phyloP scores from a whole-genome alignment of 2,888 invertebrate species.

The Acanthacorydalis orientalis region DNA sequence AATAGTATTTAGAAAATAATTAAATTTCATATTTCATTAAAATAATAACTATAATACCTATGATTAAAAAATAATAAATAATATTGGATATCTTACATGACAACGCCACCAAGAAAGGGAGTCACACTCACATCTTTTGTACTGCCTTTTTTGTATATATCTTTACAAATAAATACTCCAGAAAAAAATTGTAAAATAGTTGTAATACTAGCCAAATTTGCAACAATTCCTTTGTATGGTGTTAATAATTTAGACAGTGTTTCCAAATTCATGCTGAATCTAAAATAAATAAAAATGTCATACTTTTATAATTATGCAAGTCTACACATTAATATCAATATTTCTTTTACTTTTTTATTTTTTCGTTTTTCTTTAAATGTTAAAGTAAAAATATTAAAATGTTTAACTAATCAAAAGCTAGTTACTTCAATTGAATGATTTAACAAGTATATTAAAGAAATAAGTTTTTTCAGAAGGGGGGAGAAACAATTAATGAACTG shows the following conservation, averaged over 20 bases:
- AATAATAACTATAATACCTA: background rate
- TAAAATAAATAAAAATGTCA: background rate
- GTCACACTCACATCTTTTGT: conserved; percentile 46
- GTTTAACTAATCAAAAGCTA: too few relatives aligned
- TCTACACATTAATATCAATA: too few relatives aligned
- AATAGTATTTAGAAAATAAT: too few relatives aligned
- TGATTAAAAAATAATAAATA: conserved; percentile 2
- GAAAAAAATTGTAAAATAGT: conserved; percentile 74
- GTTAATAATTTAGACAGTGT: conserved; percentile 32
- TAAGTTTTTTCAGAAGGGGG: too few relatives aligned
- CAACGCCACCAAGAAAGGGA: conserved; percentile 60
- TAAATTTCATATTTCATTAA: too few relatives aligned
- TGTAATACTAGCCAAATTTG: conserved; percentile 48
- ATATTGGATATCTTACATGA: conserved; percentile 43
- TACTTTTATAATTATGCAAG: too few relatives aligned
- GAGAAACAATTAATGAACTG: too few relatives aligned
- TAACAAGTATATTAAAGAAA: too few relatives aligned
- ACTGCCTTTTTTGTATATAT: conserved; percentile 50
- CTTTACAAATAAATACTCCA: conserved; percentile 55
- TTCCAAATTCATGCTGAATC: conserved; percentile 26
- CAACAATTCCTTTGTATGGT: conserved; percentile 51
- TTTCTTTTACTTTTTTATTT: too few relatives aligned
- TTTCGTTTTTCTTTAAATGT: too few relatives aligned
- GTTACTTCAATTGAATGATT: too few relatives aligned
- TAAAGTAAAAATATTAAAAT: too few relatives aligned